Base-by-base conservation (phyloP, 2,113 vertebrate genomes). In the Eublepharis macularius region DNA sequence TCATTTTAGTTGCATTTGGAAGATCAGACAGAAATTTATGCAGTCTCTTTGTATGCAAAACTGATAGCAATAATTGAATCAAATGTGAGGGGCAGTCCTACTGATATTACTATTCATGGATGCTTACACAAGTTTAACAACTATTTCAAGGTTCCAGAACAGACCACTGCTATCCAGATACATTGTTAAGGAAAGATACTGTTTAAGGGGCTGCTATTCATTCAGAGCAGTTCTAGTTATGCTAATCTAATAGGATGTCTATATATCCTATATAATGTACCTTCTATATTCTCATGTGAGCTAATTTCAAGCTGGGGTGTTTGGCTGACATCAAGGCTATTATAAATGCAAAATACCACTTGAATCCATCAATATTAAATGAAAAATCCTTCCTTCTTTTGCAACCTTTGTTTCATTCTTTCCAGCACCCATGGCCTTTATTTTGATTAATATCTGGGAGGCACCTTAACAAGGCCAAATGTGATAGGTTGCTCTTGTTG, bases 401-500 rank as follows among this genome's bases (percentile, higher is more conserved):
- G 82, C 88, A 73, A 79, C 85, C 84, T 85, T 78, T 3, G 86
- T 84, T 84, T 12, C 88, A 72, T 88, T 91, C 92, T 82, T 88
- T 63, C 0, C 1, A 26, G 88, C 75, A 91, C 80, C 57, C 32
- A 74, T 66, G 0, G 88, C 82, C 90, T 92, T 90, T 87, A 65
- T 89, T 82, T 93, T 95, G 94, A 94, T 93, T 87, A 88, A 94
- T 87, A 90, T 93, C 90, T 91, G 94, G 90, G 95, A 94, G 93
- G 84, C 92, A 91, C 93, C 93, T 94, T 93, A 93, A 94, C 92
- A 92, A 89, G 93, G 89, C 91, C 24, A 11, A 32, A 89, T 91
- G 92, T 94, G 94, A 95, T 92, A 92, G 96, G 92, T 90, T 90
- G 91, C 96, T 96, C 95, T 96, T 96, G 95, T 94, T 95, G 94